phyloP scores from a whole-genome alignment of 2,797 vertebrate genomes.

The Picus viridis region DNA sequence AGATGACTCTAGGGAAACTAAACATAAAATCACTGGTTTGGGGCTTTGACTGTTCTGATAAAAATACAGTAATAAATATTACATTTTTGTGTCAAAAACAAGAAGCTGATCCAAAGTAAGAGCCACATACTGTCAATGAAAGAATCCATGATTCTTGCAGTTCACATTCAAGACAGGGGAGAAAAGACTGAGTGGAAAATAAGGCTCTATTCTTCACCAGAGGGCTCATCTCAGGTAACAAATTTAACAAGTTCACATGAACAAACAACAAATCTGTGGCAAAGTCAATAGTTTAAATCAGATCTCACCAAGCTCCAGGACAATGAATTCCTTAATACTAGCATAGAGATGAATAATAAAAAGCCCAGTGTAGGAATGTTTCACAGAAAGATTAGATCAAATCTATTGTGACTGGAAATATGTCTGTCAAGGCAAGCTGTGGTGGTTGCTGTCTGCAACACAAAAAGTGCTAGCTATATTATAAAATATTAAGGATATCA shows the following conservation, averaged over 20 bases:
- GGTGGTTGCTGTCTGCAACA: background rate
- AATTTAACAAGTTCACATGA: background rate
- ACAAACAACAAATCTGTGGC: background rate
- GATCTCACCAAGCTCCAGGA: background rate
- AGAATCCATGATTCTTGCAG: background rate
- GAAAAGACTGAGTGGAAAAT: background rate
- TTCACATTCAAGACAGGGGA: background rate
- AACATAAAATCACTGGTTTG: background rate
- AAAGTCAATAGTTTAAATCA: background rate
- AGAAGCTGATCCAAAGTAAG: background rate
- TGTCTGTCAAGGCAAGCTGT: background rate
- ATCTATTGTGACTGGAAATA: background rate
- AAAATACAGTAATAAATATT: background rate
- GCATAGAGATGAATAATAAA: background rate
- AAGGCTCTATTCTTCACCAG: background rate
- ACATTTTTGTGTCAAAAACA: background rate
- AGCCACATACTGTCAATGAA: background rate
- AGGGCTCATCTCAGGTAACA: background rate
- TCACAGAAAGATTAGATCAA: background rate
- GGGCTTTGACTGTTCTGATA: background rate
- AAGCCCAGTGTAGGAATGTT: background rate
- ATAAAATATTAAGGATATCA: background rate
- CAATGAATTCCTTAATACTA: background rate
- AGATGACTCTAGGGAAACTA: background rate
- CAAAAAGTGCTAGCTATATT: background rate